Evolutionary conservation across 2,888 invertebrate genomes (phyloP).

Genomic region (Melikaiella ostensackeni): DNA sequence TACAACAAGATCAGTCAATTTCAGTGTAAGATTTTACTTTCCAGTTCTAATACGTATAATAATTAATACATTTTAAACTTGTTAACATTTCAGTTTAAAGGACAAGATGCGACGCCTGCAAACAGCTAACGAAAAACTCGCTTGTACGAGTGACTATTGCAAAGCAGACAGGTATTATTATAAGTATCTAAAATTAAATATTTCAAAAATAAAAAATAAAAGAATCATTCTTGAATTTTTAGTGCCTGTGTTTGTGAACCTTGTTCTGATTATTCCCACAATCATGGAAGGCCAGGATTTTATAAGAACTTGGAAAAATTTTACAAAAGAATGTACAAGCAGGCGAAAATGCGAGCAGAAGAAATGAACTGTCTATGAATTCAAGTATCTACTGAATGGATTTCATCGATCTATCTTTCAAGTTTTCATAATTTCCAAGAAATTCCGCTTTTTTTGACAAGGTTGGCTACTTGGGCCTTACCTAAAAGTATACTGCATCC

Average conservation of each 20-base stretch:
- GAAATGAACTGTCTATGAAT: conserved; percentile 56
- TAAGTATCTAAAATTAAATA: neutral
- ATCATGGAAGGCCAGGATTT: conserved; percentile 59
- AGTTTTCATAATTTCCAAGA: neutral
- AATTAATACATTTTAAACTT: neutral
- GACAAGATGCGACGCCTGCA: conserved; percentile 56
- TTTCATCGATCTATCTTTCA: neutral
- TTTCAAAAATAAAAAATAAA: conserved; percentile 23
- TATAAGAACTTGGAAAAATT: conserved; percentile 71
- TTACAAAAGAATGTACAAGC: conserved; percentile 71
- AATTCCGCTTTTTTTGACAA: neutral
- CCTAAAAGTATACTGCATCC: neutral
- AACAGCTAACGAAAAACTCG: conserved; percentile 52
- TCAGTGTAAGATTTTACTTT: conserved; percentile 55
- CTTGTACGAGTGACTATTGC: conserved; percentile 44
- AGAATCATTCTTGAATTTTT: conserved; percentile 39
- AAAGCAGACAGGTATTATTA: conserved; percentile 51
- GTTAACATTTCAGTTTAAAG: conserved; percentile 54
- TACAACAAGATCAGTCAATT: conserved; percentile 52
- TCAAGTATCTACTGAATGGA: neutral
- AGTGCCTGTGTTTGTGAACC: conserved; percentile 46
- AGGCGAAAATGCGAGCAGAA: conserved; percentile 65
- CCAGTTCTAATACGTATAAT: neutral
- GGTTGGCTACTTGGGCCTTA: neutral
- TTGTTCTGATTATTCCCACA: conserved; percentile 46